These are phyloP conservation scores for Cyaniris semiargus DNA, from an alignment of 2,888 invertebrate species.

Conservation along the genomic window DNA sequence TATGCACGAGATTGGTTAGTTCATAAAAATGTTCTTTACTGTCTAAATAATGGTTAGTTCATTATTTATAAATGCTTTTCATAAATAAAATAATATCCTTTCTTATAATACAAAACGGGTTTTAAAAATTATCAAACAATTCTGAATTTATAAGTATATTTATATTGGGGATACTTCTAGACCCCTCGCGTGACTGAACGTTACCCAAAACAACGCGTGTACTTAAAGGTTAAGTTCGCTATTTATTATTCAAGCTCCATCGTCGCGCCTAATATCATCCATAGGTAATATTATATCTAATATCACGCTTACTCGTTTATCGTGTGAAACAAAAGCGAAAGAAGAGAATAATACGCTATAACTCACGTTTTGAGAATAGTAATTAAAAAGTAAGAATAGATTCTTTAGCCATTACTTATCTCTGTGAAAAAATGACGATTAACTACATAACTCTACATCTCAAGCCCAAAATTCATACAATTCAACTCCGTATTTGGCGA, in stretches of 20 bases:
- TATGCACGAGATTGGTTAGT: too few species aligned
- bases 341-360: conserved; percentile 1
- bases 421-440: not conserved
- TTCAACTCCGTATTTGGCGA: not conserved
- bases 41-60: too few species aligned
- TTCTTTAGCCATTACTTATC: not conserved
- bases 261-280: conserved; percentile 16
- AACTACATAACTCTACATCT: not conserved
- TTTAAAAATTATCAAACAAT: too few species aligned
- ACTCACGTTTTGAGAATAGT: not conserved
- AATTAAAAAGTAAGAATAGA: not conserved
- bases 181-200: too few species aligned
- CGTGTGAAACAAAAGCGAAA: conserved; percentile 14
- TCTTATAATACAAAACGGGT: too few species aligned
- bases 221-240: conserved; percentile 25
- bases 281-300: conserved; percentile 10
- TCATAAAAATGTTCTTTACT: too few species aligned
- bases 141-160: too few species aligned
- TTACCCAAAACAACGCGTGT: too few species aligned
- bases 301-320: conserved; percentile 1
- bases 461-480: not conserved
- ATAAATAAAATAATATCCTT: too few species aligned
- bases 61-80: too few species aligned
- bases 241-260: conserved; percentile 28
- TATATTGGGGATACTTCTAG: too few species aligned